Conservation (phyloP, 2,113 vertebrate species). For the Rallus limicola region DNA sequence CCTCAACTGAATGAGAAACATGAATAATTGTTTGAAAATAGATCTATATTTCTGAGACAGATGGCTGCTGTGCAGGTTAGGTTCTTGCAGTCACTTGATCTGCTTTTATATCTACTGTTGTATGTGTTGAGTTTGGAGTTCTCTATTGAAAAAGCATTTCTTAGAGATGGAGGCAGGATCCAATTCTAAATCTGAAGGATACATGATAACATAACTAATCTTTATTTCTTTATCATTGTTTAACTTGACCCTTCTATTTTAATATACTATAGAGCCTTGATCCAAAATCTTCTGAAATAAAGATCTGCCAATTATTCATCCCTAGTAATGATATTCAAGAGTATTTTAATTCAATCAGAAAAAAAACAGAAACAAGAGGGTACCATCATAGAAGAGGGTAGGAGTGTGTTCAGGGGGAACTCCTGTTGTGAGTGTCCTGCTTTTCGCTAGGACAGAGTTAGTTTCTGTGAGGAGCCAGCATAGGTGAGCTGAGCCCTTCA, state of each 20-base stretch:
- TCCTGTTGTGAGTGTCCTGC: neutral
- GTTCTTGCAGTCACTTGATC: fast-evolving
- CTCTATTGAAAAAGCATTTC: neutral
- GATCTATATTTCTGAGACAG: neutral
- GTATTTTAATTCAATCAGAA: neutral
- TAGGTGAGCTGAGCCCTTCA: too few relatives aligned
- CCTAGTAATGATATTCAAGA: neutral
- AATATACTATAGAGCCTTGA: neutral
- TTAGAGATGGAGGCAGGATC: neutral
- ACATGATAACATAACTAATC: neutral
- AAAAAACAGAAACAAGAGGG: neutral
- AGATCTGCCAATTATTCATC: neutral
- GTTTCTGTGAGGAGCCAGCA: too few relatives aligned
- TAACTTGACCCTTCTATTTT: neutral
- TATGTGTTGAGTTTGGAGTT: neutral
- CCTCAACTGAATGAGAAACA: neutral
- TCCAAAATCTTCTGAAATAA: neutral
- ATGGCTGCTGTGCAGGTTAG: neutral
- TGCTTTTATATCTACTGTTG: neutral
- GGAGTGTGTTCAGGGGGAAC: neutral
- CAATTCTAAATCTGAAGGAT: neutral
- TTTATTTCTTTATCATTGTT: neutral
- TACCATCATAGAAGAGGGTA: neutral
- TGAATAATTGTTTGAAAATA: neutral
- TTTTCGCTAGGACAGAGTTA: too few relatives aligned